phyloP scores from a whole-genome alignment of 2,888 invertebrate genomes.

The Diaperis boleti region DNA sequence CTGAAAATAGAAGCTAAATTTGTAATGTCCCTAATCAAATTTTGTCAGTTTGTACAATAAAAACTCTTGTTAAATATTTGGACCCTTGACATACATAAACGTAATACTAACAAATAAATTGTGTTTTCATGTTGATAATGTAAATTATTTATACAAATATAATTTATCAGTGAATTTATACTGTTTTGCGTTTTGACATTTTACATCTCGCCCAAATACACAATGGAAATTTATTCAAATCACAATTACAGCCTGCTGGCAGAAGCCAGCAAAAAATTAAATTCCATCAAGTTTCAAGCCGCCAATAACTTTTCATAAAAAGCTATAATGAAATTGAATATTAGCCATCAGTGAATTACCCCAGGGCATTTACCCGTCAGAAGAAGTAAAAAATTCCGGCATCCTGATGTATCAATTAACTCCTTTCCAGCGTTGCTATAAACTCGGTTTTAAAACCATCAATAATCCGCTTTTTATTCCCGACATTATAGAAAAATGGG shows the following conservation, averaged over 20 bases:
- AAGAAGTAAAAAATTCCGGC: constrained; percentile 20
- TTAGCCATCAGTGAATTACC: constrained; percentile 24
- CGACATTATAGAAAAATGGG: constrained; percentile 13
- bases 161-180: no score
- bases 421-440: constrained; percentile 12
- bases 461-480: constrained; percentile 12
- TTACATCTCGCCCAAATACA: no score
- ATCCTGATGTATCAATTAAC: constrained; percentile 19
- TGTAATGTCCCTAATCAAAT: no score
- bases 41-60: no score
- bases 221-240: constrained; percentile 4
- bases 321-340: constrained; percentile 27
- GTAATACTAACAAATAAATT: no score
- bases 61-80: no score
- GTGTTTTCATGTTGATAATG: no score
- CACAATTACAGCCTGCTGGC: neutral
- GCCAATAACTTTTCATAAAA: constrained; percentile 18
- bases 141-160: no score
- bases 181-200: no score
- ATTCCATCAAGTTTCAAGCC: neutral
- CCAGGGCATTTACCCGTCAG: constrained; percentile 11
- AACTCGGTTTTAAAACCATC: constrained; percentile 11
- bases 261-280: constrained; percentile 1
- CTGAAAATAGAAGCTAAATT: no score
- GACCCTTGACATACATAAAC: no score